Conservation (phyloP, 2,113 vertebrate genomes). For the Erinaceus europaeus region DNA sequence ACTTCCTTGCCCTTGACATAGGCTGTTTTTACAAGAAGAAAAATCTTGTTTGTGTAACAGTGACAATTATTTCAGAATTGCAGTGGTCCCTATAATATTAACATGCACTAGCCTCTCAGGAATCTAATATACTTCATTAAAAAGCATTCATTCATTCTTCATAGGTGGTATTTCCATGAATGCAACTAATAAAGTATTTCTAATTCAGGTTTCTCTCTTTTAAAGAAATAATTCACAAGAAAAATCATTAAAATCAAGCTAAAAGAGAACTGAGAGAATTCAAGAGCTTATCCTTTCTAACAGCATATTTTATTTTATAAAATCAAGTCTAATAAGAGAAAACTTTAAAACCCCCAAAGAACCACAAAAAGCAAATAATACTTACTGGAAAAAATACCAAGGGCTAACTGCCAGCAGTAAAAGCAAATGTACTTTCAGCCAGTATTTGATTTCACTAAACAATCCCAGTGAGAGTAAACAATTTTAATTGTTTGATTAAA, state of each 20-base stretch:
- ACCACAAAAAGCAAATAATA: conserved; percentile 73
- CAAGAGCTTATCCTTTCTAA: not conserved
- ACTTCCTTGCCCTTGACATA: not conserved
- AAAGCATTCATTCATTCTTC: conserved; percentile 39
- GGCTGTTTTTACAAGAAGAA: conserved; percentile 26
- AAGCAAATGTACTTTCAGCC: conserved; percentile 75
- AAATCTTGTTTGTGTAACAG: not conserved
- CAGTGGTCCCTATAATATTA: not conserved
- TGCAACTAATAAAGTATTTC: no score
- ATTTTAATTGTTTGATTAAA: conserved; percentile 85
- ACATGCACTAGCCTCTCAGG: not conserved
- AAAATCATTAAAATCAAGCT: conserved; percentile 47
- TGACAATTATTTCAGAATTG: not conserved
- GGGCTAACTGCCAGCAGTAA: conserved; percentile 41
- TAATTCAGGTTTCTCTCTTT: no score
- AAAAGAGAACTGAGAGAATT: conserved; percentile 28
- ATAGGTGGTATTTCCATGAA: not conserved
- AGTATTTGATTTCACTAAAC: conserved; percentile 81
- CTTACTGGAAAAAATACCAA: conserved; percentile 77
- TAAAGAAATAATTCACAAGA: not conserved
- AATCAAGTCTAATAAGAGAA: conserved; percentile 61
- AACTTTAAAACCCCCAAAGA: conserved; percentile 75
- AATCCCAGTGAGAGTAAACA: conserved; percentile 81
- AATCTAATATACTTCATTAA: conserved; percentile 32
- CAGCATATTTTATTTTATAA: conserved; percentile 67